Evolutionary conservation across 1,140 invertebrate species (phyloP), one percentile per base, ranked within the genome.

Genomic region (Dendroctonus ponderosae): DNA sequence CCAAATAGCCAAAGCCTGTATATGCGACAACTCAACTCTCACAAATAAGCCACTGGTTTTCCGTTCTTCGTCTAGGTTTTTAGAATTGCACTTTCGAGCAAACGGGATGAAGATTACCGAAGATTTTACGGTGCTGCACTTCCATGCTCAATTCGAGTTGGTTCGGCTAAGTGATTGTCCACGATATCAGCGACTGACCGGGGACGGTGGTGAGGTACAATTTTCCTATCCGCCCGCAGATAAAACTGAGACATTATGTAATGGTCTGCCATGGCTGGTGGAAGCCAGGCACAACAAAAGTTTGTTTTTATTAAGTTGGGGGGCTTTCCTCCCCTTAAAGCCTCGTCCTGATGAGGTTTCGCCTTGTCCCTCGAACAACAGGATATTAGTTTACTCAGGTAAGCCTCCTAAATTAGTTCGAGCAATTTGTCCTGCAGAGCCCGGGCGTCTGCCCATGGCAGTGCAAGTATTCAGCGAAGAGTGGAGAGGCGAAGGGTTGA

Each of bases 391-490:
- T 38, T 88, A 89, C 77, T 84, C 84, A 71, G 89, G 84, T 26
- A 78, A 84, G 43, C 83, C 85, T 0, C 76, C 84, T 11, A 81
- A 87, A 72, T 77, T 91, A n/a, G 78, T 90, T 58, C 85, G 86
- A 58, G 87, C 89, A 3, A 82, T 93, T 5, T 93, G 91, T 75
- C 90, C 90, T 0, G 83, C 87, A 0, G 85, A 85, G 65, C 85
- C 85, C 4, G 87, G 86, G 9, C 83, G 87, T 0, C 76, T 83
- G 26, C 86, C 86, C 6, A 85, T 84, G 51, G 86, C 87, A 1
- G 83, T 93, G 46, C 87, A 89, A 59, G 85, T 90, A 6, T 90
- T 90, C 77, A 88, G 87, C 2, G 88, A 90, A 72, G 89, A 90
- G 71, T 90, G 88, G 89, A 84, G 67, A 82, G 81, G 78, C 26